Conservation (phyloP, 2,888 invertebrate species). For the Tiphia femorata region DNA sequence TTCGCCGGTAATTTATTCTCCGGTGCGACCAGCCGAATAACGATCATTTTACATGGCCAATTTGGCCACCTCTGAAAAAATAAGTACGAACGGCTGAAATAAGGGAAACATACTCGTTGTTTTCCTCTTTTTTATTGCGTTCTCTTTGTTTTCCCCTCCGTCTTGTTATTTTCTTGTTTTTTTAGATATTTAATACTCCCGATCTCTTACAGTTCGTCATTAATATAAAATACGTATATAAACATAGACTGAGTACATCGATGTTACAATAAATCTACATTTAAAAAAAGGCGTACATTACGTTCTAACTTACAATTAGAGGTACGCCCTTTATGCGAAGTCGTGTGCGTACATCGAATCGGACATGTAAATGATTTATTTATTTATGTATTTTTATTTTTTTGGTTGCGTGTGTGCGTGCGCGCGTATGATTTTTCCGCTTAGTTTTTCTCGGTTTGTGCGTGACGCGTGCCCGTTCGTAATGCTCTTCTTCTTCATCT, state of each 20-base stretch:
- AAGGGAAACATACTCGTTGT: too few species aligned
- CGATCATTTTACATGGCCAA: too few species aligned
- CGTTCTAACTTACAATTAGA: too few species aligned
- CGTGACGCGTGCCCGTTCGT: slow-evolving; percentile 9
- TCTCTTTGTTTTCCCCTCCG: background rate
- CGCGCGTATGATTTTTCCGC: too few species aligned
- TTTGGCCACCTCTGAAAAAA: too few species aligned
- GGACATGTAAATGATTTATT: too few species aligned
- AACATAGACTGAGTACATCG: slow-evolving; percentile 67
- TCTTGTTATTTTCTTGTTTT: background rate
- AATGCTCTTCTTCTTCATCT: background rate
- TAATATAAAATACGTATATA: slow-evolving; percentile 69
- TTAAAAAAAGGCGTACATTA: slow-evolving; percentile 50
- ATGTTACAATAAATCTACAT: slow-evolving; percentile 58
- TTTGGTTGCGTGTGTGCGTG: slow-evolving; percentile 7
- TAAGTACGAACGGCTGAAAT: too few species aligned
- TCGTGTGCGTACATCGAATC: too few species aligned
- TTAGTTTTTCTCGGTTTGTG: slow-evolving; percentile 15
- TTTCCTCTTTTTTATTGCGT: background rate
- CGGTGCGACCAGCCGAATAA: too few species aligned
- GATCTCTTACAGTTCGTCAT: slow-evolving; percentile 42
- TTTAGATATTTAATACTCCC: slow-evolving; percentile 15
- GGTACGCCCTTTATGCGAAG: too few species aligned
- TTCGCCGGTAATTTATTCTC: too few species aligned
- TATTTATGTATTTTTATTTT: slow-evolving; percentile 18